Conservation (phyloP, 2,888 invertebrate genomes). For the Stictocephala bisonia region DNA sequence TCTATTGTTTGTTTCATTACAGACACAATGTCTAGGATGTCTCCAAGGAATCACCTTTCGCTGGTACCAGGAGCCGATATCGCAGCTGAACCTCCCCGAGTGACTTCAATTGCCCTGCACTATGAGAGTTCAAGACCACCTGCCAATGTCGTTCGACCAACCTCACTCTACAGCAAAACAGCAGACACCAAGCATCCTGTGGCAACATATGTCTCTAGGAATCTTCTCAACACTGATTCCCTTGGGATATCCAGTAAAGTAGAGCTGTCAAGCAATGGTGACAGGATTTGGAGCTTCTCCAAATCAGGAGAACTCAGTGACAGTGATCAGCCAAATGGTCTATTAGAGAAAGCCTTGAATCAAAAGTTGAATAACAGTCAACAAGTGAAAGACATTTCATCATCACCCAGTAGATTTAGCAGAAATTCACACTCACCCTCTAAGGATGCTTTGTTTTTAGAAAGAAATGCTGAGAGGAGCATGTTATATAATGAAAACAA, state of each 20-base stretch:
- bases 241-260: slow-evolving; percentile 13
- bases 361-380: not conserved
- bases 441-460: slow-evolving; percentile 24
- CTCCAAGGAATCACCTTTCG: not conserved
- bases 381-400: not conserved
- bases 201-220: not conserved
- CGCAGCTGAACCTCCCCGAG: slow-evolving; percentile 51
- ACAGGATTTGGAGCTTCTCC: slow-evolving; percentile 38
- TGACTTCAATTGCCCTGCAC: slow-evolving; percentile 55
- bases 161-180: slow-evolving; percentile 7
- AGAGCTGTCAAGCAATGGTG: slow-evolving; percentile 14
- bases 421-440: slow-evolving; percentile 37
- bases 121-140: slow-evolving; percentile 47
- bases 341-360: too few relatives aligned
- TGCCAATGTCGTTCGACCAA: slow-evolving; percentile 12
- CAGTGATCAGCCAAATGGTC: slow-evolving; percentile 17
- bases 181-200: not conserved
- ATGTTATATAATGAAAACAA: slow-evolving; percentile 12
- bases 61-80: slow-evolving; percentile 32
- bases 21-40: slow-evolving; percentile 16
- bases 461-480: slow-evolving; percentile 27
- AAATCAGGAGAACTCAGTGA: not conserved
- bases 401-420: slow-evolving; percentile 23
- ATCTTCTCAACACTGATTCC: not conserved
- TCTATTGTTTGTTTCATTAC: not conserved